phyloP scores from a whole-genome alignment of 2,797 vertebrate genomes.

The Sebastes steindachneri region DNA sequence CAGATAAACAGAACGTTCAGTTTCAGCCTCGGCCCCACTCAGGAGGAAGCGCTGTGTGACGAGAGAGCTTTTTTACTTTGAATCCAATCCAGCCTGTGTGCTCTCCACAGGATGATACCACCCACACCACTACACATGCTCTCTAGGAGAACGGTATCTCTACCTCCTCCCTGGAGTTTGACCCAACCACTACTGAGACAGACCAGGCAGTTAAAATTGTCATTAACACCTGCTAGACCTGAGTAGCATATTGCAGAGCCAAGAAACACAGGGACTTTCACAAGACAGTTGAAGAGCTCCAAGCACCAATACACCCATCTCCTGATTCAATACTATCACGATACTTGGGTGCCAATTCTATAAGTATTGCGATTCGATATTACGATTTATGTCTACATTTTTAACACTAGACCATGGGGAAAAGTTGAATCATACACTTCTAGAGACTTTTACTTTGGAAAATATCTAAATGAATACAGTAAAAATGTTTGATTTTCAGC shows the following conservation, averaged over 20 bases:
- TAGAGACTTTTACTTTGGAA: too few species aligned
- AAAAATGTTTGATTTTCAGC: too few species aligned
- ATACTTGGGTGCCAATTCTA: too few species aligned
- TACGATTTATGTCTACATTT: too few species aligned
- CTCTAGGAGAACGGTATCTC: conserved; percentile 38
- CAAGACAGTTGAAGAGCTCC: conserved; percentile 1
- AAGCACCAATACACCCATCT: not conserved
- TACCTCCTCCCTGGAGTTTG: conserved; percentile 60
- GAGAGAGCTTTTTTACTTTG: conserved; percentile 23
- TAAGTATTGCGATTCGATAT: too few species aligned
- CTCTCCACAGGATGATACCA: conserved; percentile 45
- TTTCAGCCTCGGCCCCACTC: conserved; percentile 44
- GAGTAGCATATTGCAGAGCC: conserved; percentile 17
- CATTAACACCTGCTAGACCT: conserved; percentile 61
- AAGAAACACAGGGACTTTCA: conserved; percentile 34
- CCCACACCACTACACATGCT: conserved; percentile 50
- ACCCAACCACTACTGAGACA: conserved; percentile 46
- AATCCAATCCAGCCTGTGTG: conserved; percentile 22
- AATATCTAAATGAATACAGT: too few species aligned
- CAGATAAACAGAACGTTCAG: conserved; percentile 64
- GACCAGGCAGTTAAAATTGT: conserved; percentile 51
- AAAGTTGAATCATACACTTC: too few species aligned
- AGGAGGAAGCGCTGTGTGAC: conserved; percentile 45
- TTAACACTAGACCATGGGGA: too few species aligned
- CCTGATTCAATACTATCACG: too few species aligned